Percentiles rank a stretch among this genome's conserved stretches.
phyloP scores from a whole-genome alignment of 2,888 invertebrate species.

The Mellilla xanthometata region DNA sequence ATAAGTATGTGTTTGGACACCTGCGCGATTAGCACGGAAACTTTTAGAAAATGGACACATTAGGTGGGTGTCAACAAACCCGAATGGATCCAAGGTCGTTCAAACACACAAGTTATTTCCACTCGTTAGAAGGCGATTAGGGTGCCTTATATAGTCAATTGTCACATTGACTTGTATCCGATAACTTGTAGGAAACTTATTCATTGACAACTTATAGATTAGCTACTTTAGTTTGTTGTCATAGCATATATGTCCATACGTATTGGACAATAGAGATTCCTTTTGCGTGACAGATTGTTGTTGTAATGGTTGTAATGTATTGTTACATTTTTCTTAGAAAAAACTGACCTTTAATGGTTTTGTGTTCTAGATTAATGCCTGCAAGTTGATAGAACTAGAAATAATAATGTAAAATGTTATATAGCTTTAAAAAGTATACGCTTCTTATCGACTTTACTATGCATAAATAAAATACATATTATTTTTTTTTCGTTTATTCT shows the following conservation, averaged over 20 bases:
- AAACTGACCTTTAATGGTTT: too few species aligned
- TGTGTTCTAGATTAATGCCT: too few species aligned
- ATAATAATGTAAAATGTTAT: too few species aligned
- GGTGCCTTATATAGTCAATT: constrained; percentile 12
- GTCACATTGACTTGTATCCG: constrained; percentile 12
- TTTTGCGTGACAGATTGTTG: background rate
- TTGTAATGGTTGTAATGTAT: too few species aligned
- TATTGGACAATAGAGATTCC: background rate
- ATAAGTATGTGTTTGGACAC: too few species aligned
- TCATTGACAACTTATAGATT: constrained; percentile 1
- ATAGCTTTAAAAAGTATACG: too few species aligned
- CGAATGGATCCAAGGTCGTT: constrained; percentile 15
- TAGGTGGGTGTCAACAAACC: constrained; percentile 17
- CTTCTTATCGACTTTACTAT: too few species aligned
- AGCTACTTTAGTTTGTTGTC: background rate
- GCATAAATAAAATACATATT: too few species aligned
- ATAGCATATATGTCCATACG: background rate
- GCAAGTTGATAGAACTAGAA: too few species aligned
- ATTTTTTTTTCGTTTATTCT: too few species aligned
- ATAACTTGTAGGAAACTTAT: constrained; percentile 14
- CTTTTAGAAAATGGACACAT: constrained; percentile 5
- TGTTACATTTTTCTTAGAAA: too few species aligned
- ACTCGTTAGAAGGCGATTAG: constrained; percentile 13
- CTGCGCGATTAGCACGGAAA: constrained; percentile 2
- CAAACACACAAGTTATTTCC: constrained; percentile 1